phyloP scores from a whole-genome alignment of 1,140 invertebrate genomes.

The Berghia stephanieae region DNA sequence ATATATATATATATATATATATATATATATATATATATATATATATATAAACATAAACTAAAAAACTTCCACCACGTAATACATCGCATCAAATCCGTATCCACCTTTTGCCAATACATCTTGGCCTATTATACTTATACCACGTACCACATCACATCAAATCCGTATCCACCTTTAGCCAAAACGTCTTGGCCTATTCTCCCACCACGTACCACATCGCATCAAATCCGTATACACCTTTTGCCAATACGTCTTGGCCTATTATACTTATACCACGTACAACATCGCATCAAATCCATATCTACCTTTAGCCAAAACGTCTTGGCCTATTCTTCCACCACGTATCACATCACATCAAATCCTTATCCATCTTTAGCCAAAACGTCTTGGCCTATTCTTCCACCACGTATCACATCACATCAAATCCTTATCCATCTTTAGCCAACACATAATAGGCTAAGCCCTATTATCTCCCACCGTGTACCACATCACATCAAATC shows the following conservation, averaged over 20 bases:
- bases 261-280: background rate
- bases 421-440: no score
- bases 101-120: conserved; percentile 52
- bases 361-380: conserved; percentile 5
- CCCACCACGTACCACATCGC: no score
- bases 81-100: background rate
- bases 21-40: conserved; percentile 9
- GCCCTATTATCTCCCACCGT: no score
- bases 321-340: background rate
- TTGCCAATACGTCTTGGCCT: background rate
- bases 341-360: no score
- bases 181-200: no score
- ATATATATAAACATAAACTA: background rate
- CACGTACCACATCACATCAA: no score
- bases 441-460: conserved; percentile 69
- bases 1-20: background rate
- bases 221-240: background rate
- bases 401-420: no score
- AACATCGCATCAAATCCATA: background rate
- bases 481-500: no score
- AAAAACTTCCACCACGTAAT: background rate
- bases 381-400: conserved; percentile 72
- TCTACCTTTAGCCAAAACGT: background rate
- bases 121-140: conserved; percentile 71
- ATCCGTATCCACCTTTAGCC: no score